Evolutionary conservation across 2,113 vertebrate species (phyloP), one percentile per base, ranked within the genome.

Genomic region (pig (Sus scrofa)): DNA sequence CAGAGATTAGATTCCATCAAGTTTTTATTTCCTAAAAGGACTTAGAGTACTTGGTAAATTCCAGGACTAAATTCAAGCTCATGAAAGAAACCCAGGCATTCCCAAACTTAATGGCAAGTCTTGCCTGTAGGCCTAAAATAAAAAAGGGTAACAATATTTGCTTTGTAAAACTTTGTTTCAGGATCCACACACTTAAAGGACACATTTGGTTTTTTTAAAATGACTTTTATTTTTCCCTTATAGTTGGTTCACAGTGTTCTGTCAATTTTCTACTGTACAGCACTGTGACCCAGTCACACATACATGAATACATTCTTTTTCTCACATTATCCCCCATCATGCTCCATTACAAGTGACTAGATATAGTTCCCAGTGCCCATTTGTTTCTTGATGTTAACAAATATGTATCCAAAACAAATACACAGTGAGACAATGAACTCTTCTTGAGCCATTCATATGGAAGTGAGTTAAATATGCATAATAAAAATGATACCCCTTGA

Each of bases 111-210:
- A 77, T 77, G 68, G 10, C 30, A 85, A 82, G 34, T 56, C 54
- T 71, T 83, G 22, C 54, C 27, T 50, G 24, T 8, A 71, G 60
- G 32, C 12, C 65, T 67, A 68, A 97, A 81, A 79, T 91, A 85
- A 92, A 75, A 75, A 86, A 54, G 19, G 68, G 18, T 89, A n/a
- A 83, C 75, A 26, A 39, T 60, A 78, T 56, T 93, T 67, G 50
- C 67, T 94, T 91, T 90, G 73, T 62, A 89, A 74, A 65, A 93
- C 86, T 85, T 83, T 89, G 13, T 67, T 92, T 96, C 68, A 52
- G 34, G 54, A 16, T 54, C 39, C 68, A 15, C 14, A 50, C 12
- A 91, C 18, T 91, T 74, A 74, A 88, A 93, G 52, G 27, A 67
- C 26, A n/a, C 44, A 44, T 44, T 44, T 44, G 44, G 4, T 44